Evolutionary conservation across 2,113 vertebrate genomes (phyloP), one percentile per base, ranked within the genome.

Genomic region (Mystacornis crossleyi): DNA sequence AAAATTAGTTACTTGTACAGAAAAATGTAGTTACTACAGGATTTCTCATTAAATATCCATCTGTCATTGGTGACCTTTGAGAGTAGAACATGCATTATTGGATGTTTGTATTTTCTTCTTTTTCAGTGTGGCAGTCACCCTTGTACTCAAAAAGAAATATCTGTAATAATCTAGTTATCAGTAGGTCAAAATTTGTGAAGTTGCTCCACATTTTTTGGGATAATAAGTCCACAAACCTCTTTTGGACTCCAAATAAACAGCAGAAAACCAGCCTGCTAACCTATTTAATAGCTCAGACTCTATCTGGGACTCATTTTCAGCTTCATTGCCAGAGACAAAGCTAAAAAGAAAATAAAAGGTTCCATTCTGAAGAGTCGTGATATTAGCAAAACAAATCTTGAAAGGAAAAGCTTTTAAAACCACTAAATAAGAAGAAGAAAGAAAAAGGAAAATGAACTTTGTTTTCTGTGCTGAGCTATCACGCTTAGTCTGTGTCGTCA

Each of bases 11-110:
- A 6, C 43, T 89, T 53, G n/a, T 33, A 42, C 34, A 73, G 50
- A 64, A 91, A 81, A 71, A 48, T 45, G 20, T 31, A 58, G 57
- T 91, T 82, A 40, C 24, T 84, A 54, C 20, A 70, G 33, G 54
- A 61, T 88, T 91, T 91, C 74, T 95, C 51, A 92, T 94, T 91
- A 90, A 96, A 94, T 82, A 80, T 47, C 74, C 31, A 61, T 87
- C 81, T 91, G 50, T 81, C 33, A n/a, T 61, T 91, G 67, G 20
- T 79, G 60, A 91, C 78, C 71, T 85, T 94, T 77, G 42, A 91
- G 29, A 77, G 14, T 16, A 88, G 34, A 81, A 38, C 8, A 18
- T 60, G 7, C 38, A 47, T 88, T 91, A 69, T 29, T 81, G 45
- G 28, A 57, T 81, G 42, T 60, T 71, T 78, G 8, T 89, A 38